Percentiles rank a stretch among this genome's conserved stretches.
phyloP scores from a whole-genome alignment of 1,140 invertebrate species.

The Gerris buenoi region DNA sequence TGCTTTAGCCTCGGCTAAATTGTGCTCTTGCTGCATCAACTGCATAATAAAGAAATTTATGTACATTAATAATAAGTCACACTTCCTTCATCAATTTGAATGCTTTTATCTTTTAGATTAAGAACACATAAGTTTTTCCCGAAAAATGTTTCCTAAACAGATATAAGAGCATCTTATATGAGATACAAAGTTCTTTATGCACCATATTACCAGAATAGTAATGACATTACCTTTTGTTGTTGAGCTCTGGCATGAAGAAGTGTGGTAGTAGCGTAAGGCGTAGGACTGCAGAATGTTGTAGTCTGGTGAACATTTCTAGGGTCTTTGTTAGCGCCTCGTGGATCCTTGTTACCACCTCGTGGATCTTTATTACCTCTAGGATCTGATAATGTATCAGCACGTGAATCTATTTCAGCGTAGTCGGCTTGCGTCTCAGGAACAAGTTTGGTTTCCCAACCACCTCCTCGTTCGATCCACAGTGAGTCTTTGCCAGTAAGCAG shows the following conservation, averaged over 20 bases:
- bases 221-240: conserved; percentile 1
- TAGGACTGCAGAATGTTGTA: conserved; percentile 60
- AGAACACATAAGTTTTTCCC: too few species aligned
- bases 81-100: too few species aligned
- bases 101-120: too few species aligned
- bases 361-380: not conserved
- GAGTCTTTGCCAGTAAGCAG: conserved; percentile 18
- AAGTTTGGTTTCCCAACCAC: conserved; percentile 13
- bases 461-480: conserved; percentile 18
- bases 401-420: conserved; percentile 14
- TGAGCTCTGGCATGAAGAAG: conserved; percentile 30
- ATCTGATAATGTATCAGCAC: conserved; percentile 6
- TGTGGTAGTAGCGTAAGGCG: conserved; percentile 71
- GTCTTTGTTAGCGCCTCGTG: not conserved
- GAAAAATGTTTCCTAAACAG: too few species aligned
- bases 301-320: not conserved
- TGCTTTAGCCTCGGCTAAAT: not conserved
- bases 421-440: conserved; percentile 8
- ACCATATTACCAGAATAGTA: too few species aligned
- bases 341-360: not conserved
- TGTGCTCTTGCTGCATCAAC: not conserved
- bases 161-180: too few species aligned
- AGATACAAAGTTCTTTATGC: too few species aligned
- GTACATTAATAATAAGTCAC: too few species aligned
- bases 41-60: too few species aligned